Percentiles rank a stretch among this genome's conserved stretches.
Conservation (phyloP, 2,113 vertebrate genomes). For the Periophthalmus modestus region DNA sequence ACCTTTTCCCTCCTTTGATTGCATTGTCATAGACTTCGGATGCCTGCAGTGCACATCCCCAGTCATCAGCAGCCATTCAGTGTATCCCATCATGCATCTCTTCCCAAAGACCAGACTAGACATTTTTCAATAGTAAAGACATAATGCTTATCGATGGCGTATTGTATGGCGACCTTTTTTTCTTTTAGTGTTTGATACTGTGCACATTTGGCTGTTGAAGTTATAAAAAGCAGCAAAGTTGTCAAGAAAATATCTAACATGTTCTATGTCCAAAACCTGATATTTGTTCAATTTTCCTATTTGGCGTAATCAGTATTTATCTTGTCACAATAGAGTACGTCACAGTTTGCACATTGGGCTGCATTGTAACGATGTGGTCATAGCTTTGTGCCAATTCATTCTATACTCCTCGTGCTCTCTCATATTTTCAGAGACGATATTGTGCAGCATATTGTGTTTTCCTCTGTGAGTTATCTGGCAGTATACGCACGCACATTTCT, state of each 20-base stretch:
- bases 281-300: no score
- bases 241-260: no score
- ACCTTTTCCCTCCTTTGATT: neutral
- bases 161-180: conserved; percentile 22
- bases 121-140: neutral
- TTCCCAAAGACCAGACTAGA: neutral
- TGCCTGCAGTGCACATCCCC: conserved; percentile 8
- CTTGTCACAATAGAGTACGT: no score
- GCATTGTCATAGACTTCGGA: conserved; percentile 11
- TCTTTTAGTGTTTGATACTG: no score
- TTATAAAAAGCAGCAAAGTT: no score
- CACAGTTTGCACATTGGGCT: neutral
- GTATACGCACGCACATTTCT: conserved; percentile 25
- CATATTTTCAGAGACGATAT: conserved; percentile 24
- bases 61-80: conserved; percentile 7
- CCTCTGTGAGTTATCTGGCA: conserved; percentile 27
- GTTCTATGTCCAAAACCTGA: no score
- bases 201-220: no score
- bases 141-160: conserved; percentile 26
- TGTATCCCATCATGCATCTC: conserved; percentile 12
- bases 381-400: neutral
- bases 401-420: neutral
- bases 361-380: neutral
- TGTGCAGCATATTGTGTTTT: conserved; percentile 19
- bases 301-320: neutral